A percentile compares a stretch with the other conserved stretches of the same genome.
These are phyloP conservation scores for Heliconius sara DNA, from an alignment of 2,888 invertebrate species.

Conservation along the genomic window DNA sequence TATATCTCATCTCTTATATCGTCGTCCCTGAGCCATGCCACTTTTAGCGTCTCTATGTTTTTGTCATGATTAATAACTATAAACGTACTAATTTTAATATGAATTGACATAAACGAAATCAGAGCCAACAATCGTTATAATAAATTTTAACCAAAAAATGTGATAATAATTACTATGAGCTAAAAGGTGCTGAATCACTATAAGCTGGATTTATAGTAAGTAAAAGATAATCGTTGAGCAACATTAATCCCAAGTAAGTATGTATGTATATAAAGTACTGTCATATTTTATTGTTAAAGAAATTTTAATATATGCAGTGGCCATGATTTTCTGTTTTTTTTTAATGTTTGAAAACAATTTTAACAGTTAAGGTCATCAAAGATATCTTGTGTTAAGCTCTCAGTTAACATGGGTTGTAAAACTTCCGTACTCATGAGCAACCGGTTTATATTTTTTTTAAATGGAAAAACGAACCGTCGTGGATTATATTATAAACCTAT, in stretches of 20 bases:
- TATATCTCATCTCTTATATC: neutral
- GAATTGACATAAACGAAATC: neutral
- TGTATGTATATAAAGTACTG: neutral
- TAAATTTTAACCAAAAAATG: neutral
- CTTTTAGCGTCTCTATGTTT: neutral
- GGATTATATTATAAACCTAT: conserved; percentile 1
- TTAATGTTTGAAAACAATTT: conserved; percentile 11
- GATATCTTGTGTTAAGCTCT: conserved; percentile 11
- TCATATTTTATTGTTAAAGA: neutral
- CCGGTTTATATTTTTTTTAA: conserved; percentile 18
- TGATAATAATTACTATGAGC: neutral
- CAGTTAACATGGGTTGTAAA: conserved; percentile 16
- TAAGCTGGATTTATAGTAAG: neutral
- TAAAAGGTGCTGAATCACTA: neutral
- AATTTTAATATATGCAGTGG: neutral
- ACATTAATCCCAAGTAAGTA: neutral
- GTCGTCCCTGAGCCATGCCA: neutral
- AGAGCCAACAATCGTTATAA: neutral
- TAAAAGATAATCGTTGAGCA: neutral
- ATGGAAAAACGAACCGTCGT: neutral
- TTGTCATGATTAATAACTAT: neutral
- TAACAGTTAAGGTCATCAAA: conserved; percentile 13
- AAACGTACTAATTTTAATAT: neutral
- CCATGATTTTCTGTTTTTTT: neutral
- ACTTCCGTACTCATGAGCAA: neutral